Evolutionary conservation across 2,797 vertebrate genomes (phyloP), one percentile per base, ranked within the genome.

Genomic region (Aeoliscus strigatus): DNA sequence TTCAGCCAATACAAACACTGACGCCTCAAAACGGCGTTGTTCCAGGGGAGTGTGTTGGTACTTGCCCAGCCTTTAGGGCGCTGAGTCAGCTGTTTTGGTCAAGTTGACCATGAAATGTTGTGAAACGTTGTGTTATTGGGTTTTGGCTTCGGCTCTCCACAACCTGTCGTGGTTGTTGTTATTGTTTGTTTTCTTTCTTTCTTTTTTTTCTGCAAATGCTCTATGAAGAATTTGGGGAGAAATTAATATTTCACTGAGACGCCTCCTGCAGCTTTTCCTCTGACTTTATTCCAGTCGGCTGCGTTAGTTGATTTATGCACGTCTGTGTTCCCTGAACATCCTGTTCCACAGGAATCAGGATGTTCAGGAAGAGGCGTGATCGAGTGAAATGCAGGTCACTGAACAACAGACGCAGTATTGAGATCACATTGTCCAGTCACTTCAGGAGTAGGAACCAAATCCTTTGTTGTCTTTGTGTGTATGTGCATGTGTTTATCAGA

Each of bases 1-100:
- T 43, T 21, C 9, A 40, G 43, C 52, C 35, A 33, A 40, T 43
- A 55, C 42, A 41, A 69, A 65, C 27, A 25, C 28, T 39, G 49
- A 51, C 10, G 34, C 47, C 16, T 53, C 36, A 34, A 35, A 55
- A 51, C n/a, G 14, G 29, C 21, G 14, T 25, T 14, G 36, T 41
- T 61, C 59, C 50, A 66, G 39, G 24, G 40, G 51, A 52, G 41
- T 17, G 40, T 39, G 3, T 21, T 21, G 31, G 50, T 60, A 44
- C 69, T 72, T 70, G 66, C 55, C 54, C 66, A 61, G 80, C 81
- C 79, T 82, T 77, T 54, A n/a, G 73, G 56, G 57, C 61, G 60
- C 60, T 54, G 61, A 70, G 45, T 55, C 40, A 40, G 55, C 64
- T 59, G 39, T 49, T 41, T 60, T 62, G 31, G 63, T 73, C 73